Percentiles rank a stretch among this genome's conserved stretches.
These are phyloP conservation scores for Pipa parva DNA, from an alignment of 2,113 vertebrate genomes.

Conservation along the genomic window DNA sequence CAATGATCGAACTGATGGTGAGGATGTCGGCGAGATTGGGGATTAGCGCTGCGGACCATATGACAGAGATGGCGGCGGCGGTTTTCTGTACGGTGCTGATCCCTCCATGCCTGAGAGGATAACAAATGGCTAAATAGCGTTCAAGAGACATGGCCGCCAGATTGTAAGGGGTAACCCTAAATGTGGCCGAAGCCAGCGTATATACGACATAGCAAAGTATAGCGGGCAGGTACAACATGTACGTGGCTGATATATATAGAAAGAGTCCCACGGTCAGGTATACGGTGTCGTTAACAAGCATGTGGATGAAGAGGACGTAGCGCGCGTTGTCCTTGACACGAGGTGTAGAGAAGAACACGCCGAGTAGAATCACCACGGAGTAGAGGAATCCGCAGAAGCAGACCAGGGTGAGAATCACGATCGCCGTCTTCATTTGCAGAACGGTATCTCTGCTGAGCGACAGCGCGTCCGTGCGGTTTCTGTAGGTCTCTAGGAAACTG, in stretches of 20 bases:
- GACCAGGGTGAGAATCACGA: neutral
- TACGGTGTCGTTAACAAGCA: conserved; percentile 21
- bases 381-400: neutral
- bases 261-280: neutral
- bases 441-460: neutral
- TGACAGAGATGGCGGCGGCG: neutral
- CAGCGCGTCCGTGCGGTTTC: too few species aligned
- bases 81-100: conserved; percentile 1
- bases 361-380: neutral
- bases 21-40: conserved; percentile 11
- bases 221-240: neutral
- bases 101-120: neutral
- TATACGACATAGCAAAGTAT: conserved; percentile 1
- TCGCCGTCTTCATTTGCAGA: neutral
- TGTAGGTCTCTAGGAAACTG: neutral
- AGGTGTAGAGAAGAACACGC: conserved; percentile 11
- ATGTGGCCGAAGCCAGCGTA: neutral
- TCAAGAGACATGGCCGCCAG: conserved; percentile 33
- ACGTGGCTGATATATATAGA: neutral
- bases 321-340: conserved; percentile 6
- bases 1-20: neutral
- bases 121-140: conserved; percentile 22
- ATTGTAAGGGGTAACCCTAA: conserved; percentile 13
- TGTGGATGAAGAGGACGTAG: conserved; percentile 16
- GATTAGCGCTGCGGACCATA: conserved; percentile 1